Percentiles rank a stretch among this genome's conserved stretches.
Conservation (phyloP, 64 coral and sea anemone genomes). For the Actinia tenebrosa region DNA sequence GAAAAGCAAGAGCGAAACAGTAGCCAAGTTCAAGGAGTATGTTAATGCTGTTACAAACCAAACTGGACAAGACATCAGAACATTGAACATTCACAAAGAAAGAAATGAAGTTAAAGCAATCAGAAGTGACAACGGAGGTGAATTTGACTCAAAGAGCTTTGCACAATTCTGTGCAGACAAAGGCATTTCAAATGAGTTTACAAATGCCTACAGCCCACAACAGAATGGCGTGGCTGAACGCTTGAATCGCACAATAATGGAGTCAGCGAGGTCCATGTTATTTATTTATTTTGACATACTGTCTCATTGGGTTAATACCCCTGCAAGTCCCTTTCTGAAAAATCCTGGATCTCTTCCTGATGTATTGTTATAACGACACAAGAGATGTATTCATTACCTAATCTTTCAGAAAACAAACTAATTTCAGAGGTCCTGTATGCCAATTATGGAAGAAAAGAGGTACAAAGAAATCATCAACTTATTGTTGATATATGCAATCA, state of each 20-base stretch:
- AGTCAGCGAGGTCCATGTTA: constrained; percentile 81
- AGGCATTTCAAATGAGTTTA: constrained; percentile 70
- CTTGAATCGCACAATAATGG: constrained; percentile 69
- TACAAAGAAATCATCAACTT: no score
- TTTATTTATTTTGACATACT: constrained; percentile 2
- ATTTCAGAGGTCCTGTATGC: no score
- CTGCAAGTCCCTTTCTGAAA: no score
- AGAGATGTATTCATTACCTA: constrained; percentile 15
- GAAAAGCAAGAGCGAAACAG: constrained; percentile 41
- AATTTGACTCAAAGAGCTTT: constrained; percentile 7
- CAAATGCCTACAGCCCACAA: constrained; percentile 79
- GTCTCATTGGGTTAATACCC: no score
- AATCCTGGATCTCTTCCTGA: no score
- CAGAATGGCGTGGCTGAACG: constrained; percentile 83
- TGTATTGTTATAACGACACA: no score
- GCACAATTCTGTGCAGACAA: constrained; percentile 62
- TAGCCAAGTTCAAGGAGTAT: constrained; percentile 58
- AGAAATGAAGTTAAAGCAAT: constrained; percentile 25
- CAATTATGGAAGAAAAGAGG: no score
- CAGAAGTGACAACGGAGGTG: constrained; percentile 30
- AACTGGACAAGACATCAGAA: constrained; percentile 17
- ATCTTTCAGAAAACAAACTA: no score
- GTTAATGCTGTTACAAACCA: constrained; percentile 51
- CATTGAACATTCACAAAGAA: constrained; percentile 27
- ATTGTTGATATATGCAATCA: no score